A percentile compares a stretch with the other conserved stretches of the same genome.
Evolutionary conservation across 2,797 vertebrate genomes (phyloP).

Genomic region (Podarcis lilfordi): DNA sequence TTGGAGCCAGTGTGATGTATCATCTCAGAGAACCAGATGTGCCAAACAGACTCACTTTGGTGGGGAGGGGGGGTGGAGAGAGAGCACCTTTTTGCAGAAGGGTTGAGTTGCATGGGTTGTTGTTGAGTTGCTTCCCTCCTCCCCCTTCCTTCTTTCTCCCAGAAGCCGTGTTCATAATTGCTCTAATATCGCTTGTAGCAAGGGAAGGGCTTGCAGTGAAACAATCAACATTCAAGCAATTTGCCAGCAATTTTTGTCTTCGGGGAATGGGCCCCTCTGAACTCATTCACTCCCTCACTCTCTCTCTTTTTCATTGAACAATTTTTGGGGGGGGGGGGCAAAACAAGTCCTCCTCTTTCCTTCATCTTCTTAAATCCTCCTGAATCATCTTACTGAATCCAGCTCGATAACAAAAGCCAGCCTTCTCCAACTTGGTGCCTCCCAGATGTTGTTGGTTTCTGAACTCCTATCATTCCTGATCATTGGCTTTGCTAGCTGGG

Average conservation of each 20-base stretch:
- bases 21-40: constrained; percentile 79
- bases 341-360: constrained; percentile 22
- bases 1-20: constrained; percentile 69
- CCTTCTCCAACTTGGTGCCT: not conserved
- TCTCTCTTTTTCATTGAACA: constrained; percentile 2
- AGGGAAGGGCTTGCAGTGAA: constrained; percentile 57
- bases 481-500: too few relatives aligned
- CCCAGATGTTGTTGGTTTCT: too few relatives aligned
- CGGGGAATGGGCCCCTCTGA: constrained; percentile 48
- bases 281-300: constrained; percentile 41
- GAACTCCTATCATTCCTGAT: too few relatives aligned
- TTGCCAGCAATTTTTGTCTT: constrained; percentile 59
- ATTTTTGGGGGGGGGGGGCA: not conserved
- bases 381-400: not conserved
- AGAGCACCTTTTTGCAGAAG: constrained; percentile 54
- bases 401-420: constrained; percentile 9
- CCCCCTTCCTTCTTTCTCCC: constrained; percentile 37
- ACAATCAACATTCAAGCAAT: constrained; percentile 38
- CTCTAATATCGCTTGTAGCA: constrained; percentile 53
- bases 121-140: constrained; percentile 19
- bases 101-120: constrained; percentile 54
- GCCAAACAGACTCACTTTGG: constrained; percentile 75
- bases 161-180: constrained; percentile 63
- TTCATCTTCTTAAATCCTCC: constrained; percentile 18
- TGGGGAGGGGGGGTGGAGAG: not conserved